phyloP scores from a whole-genome alignment of 1,140 invertebrate genomes.

The Hirudo medicinalis region DNA sequence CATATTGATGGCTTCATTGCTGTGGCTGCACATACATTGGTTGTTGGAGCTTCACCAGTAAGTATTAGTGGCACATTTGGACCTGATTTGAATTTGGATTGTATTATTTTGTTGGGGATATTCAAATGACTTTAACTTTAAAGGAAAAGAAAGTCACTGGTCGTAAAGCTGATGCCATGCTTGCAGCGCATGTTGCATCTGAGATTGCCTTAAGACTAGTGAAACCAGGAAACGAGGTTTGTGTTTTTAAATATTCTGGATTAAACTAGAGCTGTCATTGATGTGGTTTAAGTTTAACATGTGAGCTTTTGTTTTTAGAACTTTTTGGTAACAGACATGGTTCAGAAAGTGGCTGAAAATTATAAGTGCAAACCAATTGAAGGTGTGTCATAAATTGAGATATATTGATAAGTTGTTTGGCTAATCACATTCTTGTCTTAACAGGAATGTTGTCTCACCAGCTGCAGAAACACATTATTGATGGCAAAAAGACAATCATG shows the following conservation, averaged over 20 bases:
- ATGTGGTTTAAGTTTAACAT: background rate
- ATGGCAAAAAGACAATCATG: slow-evolving; percentile 97
- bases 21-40: slow-evolving; percentile 86
- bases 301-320: slow-evolving; percentile 50
- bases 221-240: slow-evolving; percentile 74
- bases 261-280: background rate
- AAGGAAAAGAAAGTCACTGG: slow-evolving; percentile 53
- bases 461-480: slow-evolving; percentile 63
- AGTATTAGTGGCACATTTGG: slow-evolving; percentile 26
- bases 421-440: background rate
- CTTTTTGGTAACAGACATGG: slow-evolving; percentile 76
- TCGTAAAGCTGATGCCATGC: slow-evolving; percentile 79
- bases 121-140: background rate
- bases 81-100: slow-evolving; percentile 9
- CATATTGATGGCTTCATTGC: slow-evolving; percentile 98
- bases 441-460: slow-evolving; percentile 90
- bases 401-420: background rate
- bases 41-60: slow-evolving; percentile 62
- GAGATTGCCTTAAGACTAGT: slow-evolving; percentile 84
- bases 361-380: slow-evolving; percentile 95
- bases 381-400: slow-evolving; percentile 40
- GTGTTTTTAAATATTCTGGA: slow-evolving; percentile 3
- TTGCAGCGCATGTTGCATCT: slow-evolving; percentile 84
- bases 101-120: slow-evolving; percentile 11
- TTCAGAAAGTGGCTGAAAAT: slow-evolving; percentile 78